phyloP scores from a whole-genome alignment of 2,113 vertebrate species.

The Candoia aspera region DNA sequence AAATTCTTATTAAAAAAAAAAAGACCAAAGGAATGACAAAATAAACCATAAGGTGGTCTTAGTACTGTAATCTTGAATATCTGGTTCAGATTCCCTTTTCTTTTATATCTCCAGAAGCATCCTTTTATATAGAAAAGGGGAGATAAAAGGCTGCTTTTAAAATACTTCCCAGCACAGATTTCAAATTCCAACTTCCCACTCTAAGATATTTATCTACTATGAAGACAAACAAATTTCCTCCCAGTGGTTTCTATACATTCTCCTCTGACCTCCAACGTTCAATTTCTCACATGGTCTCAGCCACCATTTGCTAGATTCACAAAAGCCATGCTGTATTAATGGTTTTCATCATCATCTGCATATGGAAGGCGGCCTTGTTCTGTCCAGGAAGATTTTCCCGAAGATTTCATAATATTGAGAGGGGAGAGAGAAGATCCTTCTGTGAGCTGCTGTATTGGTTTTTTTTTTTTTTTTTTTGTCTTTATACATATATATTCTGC shows the following conservation, averaged over 20 bases:
- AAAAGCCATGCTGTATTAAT: not conserved
- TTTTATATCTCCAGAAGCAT: not conserved
- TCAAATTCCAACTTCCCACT: too few species aligned
- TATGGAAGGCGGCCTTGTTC: not conserved
- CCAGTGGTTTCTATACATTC: not conserved
- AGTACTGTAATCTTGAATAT: not conserved
- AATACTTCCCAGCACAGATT: not conserved
- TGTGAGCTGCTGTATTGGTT: not conserved
- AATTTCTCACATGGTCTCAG: not conserved
- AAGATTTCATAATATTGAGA: not conserved
- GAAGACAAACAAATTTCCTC: not conserved
- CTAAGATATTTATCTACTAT: not conserved
- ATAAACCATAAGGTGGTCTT: not conserved
- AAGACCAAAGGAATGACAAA: too few species aligned
- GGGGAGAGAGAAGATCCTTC: not conserved
- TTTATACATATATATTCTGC: not conserved
- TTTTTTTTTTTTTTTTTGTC: not conserved
- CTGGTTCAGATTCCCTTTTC: not conserved
- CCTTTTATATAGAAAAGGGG: not conserved
- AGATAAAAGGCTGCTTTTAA: not conserved
- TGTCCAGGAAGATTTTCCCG: not conserved
- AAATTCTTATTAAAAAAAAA: too few species aligned
- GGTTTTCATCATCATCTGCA: not conserved
- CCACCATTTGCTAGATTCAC: not conserved
- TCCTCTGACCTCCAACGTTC: not conserved